Base-by-base conservation (phyloP, 1,140 invertebrate species). In the Parasteatoda tepidariorum region DNA sequence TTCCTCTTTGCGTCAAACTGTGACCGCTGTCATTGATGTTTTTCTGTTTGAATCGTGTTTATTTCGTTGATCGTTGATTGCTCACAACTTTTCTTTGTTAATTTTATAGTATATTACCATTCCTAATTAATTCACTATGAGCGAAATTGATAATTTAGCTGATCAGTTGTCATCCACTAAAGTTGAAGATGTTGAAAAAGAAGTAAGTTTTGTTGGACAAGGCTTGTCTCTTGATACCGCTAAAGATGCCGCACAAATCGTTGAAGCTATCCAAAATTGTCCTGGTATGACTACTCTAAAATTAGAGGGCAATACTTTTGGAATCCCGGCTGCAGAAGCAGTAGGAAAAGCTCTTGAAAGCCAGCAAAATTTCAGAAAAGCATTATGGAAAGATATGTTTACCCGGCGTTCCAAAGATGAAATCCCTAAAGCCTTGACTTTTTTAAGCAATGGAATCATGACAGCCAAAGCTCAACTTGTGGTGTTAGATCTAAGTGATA, bases 321-420 rank as follows among this genome's bases (percentile, higher is more conserved):
- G 97, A 5, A 93, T 96, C 7, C 92, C 94, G 62, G 97, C 97
- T 1, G 95, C 97, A 0, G 91, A 94, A 87, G 94, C 91, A 4
- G 95, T 99, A 73, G 94, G 93, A 0, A 92, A 95, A 87, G 93
- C 94, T 0, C 89, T 99, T 13, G 83, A 83, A 57, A 83, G 9
- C 2, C 70, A 83, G 61, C 41, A 75, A n/a, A 38, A 62, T 33
- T 75, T 87, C 34, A 78, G 75, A 87, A 87, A 87, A 86, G 96
- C 96, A 0, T 88, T 95, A 73, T 99, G 97, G 94, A 98, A 97
- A 87, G 97, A 99, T 88, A 94, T 99, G 91, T 99, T 99, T 86
- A 98, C 97, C 13, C 93, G 97, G 0, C 91, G 98, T 66, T 92
- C 97, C 88, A 99, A 98, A 89, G 92, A 93, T 22, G 98, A 99